Percentiles rank a stretch among this genome's conserved stretches.
Conservation (phyloP, 2,797 vertebrate genomes). For the Dipus sagitta region DNA sequence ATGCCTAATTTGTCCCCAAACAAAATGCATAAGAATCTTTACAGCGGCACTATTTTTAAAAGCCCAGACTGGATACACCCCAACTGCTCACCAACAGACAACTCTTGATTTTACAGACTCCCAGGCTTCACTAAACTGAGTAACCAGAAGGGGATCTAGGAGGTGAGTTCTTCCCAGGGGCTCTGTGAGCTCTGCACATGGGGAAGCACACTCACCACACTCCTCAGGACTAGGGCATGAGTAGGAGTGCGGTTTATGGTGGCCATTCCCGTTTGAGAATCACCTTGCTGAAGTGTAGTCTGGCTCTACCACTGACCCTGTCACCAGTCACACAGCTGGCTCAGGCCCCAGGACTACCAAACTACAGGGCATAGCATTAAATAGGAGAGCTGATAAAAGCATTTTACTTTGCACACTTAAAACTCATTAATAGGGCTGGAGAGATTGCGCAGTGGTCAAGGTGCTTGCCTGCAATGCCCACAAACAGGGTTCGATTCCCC, state of each 20-base stretch:
- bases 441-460: no score
- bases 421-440: background rate
- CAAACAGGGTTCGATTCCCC: no score
- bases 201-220: background rate
- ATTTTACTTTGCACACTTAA: background rate
- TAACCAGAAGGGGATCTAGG: background rate
- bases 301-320: no score
- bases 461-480: no score
- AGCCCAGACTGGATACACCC: background rate
- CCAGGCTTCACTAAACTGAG: no score
- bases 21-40: accelerated
- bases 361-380: background rate
- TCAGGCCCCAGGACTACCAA: background rate
- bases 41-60: accelerated
- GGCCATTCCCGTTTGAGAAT: no score
- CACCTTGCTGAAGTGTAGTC: background rate
- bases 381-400: background rate
- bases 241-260: no score
- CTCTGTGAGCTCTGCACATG: background rate
- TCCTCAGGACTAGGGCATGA: background rate
- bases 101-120: background rate
- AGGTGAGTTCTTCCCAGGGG: background rate
- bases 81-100: no score
- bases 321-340: accelerated
- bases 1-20: background rate